Evolutionary conservation across 2,888 invertebrate genomes (phyloP).

Genomic region (Cataglyphis livida): DNA sequence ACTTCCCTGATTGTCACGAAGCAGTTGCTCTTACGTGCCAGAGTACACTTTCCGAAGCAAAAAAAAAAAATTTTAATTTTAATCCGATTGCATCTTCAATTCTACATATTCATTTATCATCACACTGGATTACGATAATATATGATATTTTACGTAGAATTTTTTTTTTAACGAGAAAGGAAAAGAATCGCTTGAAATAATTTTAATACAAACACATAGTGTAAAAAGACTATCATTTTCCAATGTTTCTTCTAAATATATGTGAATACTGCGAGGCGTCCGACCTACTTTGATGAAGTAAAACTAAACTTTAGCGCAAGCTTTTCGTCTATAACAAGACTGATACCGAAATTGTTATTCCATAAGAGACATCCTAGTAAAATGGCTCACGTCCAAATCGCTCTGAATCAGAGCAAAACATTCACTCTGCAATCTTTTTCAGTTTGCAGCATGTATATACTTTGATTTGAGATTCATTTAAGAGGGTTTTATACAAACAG

Average conservation of each 20-base stretch:
- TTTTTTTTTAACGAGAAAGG: background rate
- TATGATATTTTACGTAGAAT: background rate
- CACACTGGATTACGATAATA: background rate
- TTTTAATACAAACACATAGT: background rate
- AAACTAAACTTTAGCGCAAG: conserved; percentile 36
- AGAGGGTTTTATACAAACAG: background rate
- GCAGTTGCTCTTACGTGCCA: conserved; percentile 10
- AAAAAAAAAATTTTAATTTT: background rate
- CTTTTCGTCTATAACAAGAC: conserved; percentile 24
- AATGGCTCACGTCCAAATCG: conserved; percentile 43
- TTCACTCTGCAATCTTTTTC: conserved; percentile 21
- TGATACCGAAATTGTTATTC: conserved; percentile 46
- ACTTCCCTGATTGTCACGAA: conserved; percentile 20
- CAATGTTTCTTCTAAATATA: background rate
- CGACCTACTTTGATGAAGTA: conserved; percentile 39
- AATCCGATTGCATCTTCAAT: background rate
- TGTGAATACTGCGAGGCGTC: background rate
- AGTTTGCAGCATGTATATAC: background rate
- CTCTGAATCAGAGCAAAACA: conserved; percentile 43
- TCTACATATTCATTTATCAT: background rate
- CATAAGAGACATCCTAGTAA: conserved; percentile 17
- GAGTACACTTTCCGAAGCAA: background rate
- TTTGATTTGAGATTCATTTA: background rate
- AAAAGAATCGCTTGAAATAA: conserved; percentile 20
- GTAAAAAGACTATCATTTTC: background rate